Conservation (phyloP, 2,888 invertebrate species). For the Chelonus formosanus region DNA sequence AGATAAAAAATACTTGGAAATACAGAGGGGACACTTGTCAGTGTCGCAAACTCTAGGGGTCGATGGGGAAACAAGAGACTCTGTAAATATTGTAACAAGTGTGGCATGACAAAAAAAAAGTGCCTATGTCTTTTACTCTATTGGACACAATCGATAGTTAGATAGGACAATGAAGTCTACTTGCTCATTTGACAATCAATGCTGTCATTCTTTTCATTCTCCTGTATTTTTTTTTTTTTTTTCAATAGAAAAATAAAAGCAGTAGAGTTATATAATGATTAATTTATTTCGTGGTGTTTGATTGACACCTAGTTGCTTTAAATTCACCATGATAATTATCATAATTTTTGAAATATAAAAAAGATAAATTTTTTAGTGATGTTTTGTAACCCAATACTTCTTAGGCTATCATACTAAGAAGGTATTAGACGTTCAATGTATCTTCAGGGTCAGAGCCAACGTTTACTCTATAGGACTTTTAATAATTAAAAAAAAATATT, state of each 20-base stretch:
- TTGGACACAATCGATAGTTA: slow-evolving; percentile 46
- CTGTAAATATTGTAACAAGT: slow-evolving; percentile 65
- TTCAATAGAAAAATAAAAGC: not conserved
- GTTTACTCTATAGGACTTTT: slow-evolving; percentile 9
- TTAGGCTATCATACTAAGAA: slow-evolving; percentile 3
- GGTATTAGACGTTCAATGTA: slow-evolving; percentile 4
- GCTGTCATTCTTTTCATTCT: slow-evolving; percentile 18
- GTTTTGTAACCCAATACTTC: slow-evolving; percentile 1
- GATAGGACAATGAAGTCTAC: too few species aligned
- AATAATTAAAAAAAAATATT: not conserved
- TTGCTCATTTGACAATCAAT: slow-evolving; percentile 20
- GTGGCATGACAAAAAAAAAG: slow-evolving; percentile 46
- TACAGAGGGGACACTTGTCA: slow-evolving; percentile 51
- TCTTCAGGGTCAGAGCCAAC: slow-evolving; percentile 40
- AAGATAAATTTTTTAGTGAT: not conserved
- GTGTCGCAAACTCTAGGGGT: slow-evolving; percentile 46
- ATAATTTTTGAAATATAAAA: too few species aligned
- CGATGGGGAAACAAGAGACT: slow-evolving; percentile 46
- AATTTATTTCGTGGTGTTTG: too few species aligned
- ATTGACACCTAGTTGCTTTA: too few species aligned
- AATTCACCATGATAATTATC: too few species aligned
- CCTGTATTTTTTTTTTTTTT: too few species aligned
- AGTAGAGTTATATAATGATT: too few species aligned
- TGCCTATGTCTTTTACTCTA: slow-evolving; percentile 27
- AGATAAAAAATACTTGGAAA: slow-evolving; percentile 22